Percentiles rank a stretch among this genome's conserved stretches.
phyloP scores from a whole-genome alignment of 1,140 invertebrate species.

The Macrostomum lignano region DNA sequence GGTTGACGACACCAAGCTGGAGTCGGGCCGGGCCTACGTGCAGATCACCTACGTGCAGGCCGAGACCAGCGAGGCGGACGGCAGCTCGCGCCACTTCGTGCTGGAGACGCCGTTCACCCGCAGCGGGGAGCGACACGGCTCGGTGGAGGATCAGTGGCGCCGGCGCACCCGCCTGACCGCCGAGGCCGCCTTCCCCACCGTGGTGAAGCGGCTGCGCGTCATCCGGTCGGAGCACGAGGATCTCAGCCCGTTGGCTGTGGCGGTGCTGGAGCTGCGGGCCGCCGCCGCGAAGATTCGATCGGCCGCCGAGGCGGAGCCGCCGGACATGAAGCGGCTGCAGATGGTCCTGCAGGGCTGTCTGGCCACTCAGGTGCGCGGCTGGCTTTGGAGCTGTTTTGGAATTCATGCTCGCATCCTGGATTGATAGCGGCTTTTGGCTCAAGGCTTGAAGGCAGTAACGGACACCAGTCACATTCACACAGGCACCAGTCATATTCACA shows the following conservation, averaged over 20 bases:
- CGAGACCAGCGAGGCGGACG: conserved; percentile 41
- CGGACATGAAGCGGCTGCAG: conserved; percentile 61
- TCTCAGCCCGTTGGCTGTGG: conserved; percentile 63
- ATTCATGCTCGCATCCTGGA: too few relatives aligned
- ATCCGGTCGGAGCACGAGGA: conserved; percentile 41
- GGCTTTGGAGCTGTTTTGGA: not conserved
- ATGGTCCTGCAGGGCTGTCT: conserved; percentile 53
- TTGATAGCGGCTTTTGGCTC: too few relatives aligned
- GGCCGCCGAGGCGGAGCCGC: conserved; percentile 44
- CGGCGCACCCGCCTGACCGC: too few relatives aligned
- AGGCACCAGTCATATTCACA: too few relatives aligned
- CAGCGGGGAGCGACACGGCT: conserved; percentile 47
- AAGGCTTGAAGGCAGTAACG: too few relatives aligned
- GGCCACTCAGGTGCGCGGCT: conserved; percentile 39
- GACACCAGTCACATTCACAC: too few relatives aligned
- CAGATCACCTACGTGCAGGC: conserved; percentile 60
- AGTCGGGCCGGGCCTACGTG: conserved; percentile 54
- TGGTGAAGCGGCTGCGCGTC: conserved; percentile 56
- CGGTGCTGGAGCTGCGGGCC: conserved; percentile 63
- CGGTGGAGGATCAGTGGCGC: conserved; percentile 58
- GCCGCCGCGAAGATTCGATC: conserved; percentile 49
- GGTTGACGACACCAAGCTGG: conserved; percentile 45
- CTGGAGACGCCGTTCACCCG: conserved; percentile 70
- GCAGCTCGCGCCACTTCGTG: conserved; percentile 38
- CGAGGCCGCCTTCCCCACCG: conserved; percentile 63